phyloP scores from a whole-genome alignment of 2,113 vertebrate species.

The Myrmecophaga tridactyla region DNA sequence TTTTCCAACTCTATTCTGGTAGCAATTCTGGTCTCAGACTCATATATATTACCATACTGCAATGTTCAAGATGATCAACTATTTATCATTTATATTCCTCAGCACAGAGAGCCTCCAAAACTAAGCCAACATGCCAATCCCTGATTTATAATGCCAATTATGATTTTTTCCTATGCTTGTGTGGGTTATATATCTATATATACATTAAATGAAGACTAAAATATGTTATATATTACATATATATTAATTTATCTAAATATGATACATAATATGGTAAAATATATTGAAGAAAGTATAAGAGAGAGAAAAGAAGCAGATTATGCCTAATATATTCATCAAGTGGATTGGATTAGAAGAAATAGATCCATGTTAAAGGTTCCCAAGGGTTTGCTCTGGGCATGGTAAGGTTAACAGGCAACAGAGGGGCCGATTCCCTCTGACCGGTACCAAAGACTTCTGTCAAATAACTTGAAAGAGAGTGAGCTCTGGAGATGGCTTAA shows the following conservation, averaged over 20 bases:
- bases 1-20: neutral
- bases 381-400: neutral
- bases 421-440: neutral
- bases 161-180: neutral
- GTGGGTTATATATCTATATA: no score
- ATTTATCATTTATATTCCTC: neutral
- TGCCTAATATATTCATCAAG: neutral
- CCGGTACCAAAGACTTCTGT: neutral
- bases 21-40: neutral
- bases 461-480: neutral
- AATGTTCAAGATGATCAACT: neutral
- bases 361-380: no score
- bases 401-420: neutral
- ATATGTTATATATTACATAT: neutral
- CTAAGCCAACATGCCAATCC: fast-evolving
- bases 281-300: neutral
- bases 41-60: neutral
- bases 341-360: neutral
- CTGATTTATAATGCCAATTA: neutral
- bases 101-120: neutral
- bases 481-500: neutral
- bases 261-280: neutral
- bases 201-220: neutral
- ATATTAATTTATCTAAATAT: neutral
- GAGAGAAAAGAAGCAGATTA: neutral